Evolutionary conservation across 2,888 invertebrate genomes (phyloP).

Genomic region (Automeris io): DNA sequence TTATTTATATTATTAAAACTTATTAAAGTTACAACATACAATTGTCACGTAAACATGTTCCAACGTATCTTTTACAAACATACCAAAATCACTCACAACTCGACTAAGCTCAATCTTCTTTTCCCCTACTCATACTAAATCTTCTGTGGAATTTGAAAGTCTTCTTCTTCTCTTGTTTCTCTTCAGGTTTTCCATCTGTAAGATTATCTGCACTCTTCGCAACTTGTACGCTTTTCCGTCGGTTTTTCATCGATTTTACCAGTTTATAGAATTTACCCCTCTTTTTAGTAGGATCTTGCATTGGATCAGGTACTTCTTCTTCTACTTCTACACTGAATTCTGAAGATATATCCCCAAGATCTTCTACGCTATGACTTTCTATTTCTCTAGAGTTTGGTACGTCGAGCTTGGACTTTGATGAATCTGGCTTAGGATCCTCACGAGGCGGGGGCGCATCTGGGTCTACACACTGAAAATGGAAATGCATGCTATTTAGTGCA

Average conservation of each 20-base stretch:
- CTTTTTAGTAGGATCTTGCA: conserved; percentile 52
- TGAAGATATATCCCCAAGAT: conserved; percentile 68
- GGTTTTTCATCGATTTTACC: conserved; percentile 69
- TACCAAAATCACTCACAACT: conserved; percentile 22
- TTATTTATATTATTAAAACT: no score
- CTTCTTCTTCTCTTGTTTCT: conserved; percentile 59
- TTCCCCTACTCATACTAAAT: conserved; percentile 63
- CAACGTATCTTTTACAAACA: conserved; percentile 8
- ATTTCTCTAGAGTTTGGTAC: conserved; percentile 47
- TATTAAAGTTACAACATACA: no score
- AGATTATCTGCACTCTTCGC: conserved; percentile 67
- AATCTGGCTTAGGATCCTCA: conserved; percentile 52
- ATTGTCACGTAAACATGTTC: no score
- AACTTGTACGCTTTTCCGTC: conserved; percentile 68
- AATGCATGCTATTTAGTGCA: background rate
- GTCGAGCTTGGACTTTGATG: conserved; percentile 52
- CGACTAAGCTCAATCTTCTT: conserved; percentile 53
- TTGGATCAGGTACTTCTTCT: conserved; percentile 46
- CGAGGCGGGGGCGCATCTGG: conserved; percentile 58
- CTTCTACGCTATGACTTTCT: conserved; percentile 65
- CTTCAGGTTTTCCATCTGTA: conserved; percentile 50
- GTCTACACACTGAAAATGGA: conserved; percentile 51
- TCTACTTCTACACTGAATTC: conserved; percentile 71
- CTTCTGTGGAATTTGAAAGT: conserved; percentile 66
- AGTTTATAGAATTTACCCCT: conserved; percentile 66